These are phyloP conservation scores for Platichthys stellatus DNA, from an alignment of 2,113 vertebrate species.

Conservation along the genomic window DNA sequence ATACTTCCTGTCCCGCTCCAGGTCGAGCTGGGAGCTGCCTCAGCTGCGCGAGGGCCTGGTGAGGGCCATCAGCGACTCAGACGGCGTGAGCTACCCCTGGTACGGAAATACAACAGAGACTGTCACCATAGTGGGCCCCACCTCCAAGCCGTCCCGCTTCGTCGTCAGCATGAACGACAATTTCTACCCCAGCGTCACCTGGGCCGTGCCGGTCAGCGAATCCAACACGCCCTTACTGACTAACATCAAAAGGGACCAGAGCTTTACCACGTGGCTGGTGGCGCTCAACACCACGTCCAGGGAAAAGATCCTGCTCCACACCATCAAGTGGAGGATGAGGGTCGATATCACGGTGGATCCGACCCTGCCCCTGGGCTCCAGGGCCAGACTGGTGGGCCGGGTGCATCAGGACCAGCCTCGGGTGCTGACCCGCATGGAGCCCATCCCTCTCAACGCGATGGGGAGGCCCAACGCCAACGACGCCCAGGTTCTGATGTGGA, in stretches of 20 bases:
- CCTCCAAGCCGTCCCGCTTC: slow-evolving; percentile 94
- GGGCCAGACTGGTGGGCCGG: slow-evolving; percentile 91
- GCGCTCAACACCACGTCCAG: slow-evolving; percentile 94
- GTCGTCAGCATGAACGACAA: slow-evolving; percentile 99
- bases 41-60: slow-evolving; percentile 94
- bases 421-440: slow-evolving; percentile 94
- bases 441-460: slow-evolving; percentile 92
- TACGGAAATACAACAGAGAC: slow-evolving; percentile 99
- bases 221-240: slow-evolving; percentile 94
- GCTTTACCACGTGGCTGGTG: slow-evolving; percentile 98
- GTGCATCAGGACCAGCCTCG: slow-evolving; percentile 95
- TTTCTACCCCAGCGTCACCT: slow-evolving; percentile 98
- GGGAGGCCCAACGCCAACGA: slow-evolving; percentile 97
- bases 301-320: slow-evolving; percentile 97
- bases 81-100: slow-evolving; percentile 98
- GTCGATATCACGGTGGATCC: slow-evolving; percentile 96
- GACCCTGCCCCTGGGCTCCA: slow-evolving; percentile 89
- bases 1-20: slow-evolving; percentile 64
- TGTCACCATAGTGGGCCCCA: slow-evolving; percentile 93
- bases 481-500: slow-evolving; percentile 98
- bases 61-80: slow-evolving; percentile 97
- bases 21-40: slow-evolving; percentile 98
- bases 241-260: slow-evolving; percentile 97
- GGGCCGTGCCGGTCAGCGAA: slow-evolving; percentile 97
- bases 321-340: slow-evolving; percentile 98